Conservation (phyloP, 2,888 invertebrate genomes). For the Eudasyphora cyanicolor region DNA sequence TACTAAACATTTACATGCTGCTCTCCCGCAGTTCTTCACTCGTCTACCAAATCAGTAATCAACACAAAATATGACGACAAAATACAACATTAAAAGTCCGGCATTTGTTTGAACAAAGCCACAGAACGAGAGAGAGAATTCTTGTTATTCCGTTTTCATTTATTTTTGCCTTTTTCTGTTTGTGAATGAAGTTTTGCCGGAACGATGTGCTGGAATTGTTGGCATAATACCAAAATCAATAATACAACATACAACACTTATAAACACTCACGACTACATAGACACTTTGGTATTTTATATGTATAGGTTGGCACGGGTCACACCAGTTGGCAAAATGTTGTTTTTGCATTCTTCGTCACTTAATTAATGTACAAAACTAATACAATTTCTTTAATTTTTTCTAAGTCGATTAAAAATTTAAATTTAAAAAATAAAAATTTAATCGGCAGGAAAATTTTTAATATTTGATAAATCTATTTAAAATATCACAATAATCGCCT, state of each 20-base stretch:
- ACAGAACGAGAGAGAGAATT: no score
- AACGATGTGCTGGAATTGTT: conserved; percentile 26
- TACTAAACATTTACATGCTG: not conserved
- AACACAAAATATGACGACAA: not conserved
- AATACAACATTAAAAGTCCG: not conserved
- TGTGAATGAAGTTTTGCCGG: conserved; percentile 42
- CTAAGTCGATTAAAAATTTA: no score
- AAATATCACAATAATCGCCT: no score
- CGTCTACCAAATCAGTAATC: not conserved
- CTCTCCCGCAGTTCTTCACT: no score
- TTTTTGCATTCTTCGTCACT: no score
- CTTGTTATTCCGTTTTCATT: not conserved
- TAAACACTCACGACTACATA: not conserved
- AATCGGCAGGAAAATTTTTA: no score
- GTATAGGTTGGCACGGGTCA: no score
- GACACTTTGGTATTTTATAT: no score
- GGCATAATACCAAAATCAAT: conserved; percentile 61
- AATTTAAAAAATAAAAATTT: no score
- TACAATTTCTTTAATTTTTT: no score
- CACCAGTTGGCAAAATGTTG: not conserved
- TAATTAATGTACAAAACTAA: no score
- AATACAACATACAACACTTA: conserved; percentile 22
- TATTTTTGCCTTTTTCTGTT: not conserved
- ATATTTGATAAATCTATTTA: no score
- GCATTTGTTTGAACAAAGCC: not conserved